These are phyloP conservation scores for Columba livia DNA, from an alignment of 2,113 vertebrate species.

Conservation along the genomic window DNA sequence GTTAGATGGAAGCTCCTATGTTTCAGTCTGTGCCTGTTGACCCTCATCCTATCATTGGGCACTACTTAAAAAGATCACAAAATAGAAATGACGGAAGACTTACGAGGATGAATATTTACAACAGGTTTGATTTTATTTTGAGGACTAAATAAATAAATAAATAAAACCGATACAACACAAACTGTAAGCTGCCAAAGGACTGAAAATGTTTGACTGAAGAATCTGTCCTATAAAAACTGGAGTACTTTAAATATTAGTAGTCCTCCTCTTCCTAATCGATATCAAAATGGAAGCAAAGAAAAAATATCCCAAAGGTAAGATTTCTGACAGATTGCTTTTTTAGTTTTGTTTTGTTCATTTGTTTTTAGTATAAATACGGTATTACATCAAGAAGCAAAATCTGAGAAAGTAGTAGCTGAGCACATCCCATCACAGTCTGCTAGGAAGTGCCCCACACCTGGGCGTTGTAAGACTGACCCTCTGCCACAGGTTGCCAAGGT, in stretches of 20 bases:
- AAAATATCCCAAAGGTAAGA: not conserved
- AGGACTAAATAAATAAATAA: too few relatives aligned
- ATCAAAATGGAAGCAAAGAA: not conserved
- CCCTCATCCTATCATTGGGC: too few relatives aligned
- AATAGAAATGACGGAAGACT: not conserved
- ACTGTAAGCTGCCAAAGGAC: not conserved
- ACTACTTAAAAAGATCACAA: not conserved
- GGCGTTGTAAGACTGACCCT: fast-evolving
- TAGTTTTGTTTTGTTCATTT: not conserved
- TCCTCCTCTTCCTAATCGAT: not conserved
- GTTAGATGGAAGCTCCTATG: too few relatives aligned
- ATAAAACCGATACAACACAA: too few relatives aligned
- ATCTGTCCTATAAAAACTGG: not conserved
- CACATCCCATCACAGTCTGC: not conserved
- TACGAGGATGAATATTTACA: not conserved
- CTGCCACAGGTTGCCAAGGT: not conserved
- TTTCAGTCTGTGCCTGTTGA: too few relatives aligned
- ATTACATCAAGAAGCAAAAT: not conserved
- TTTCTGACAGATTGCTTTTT: not conserved
- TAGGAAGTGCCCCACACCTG: not conserved
- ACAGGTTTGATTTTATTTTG: not conserved
- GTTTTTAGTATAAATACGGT: not conserved
- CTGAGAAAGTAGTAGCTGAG: not conserved
- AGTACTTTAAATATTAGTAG: not conserved
- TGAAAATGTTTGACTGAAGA: not conserved